Evolutionary conservation across 2,797 vertebrate genomes (phyloP).

Genomic region (Sciurus vulgaris): DNA sequence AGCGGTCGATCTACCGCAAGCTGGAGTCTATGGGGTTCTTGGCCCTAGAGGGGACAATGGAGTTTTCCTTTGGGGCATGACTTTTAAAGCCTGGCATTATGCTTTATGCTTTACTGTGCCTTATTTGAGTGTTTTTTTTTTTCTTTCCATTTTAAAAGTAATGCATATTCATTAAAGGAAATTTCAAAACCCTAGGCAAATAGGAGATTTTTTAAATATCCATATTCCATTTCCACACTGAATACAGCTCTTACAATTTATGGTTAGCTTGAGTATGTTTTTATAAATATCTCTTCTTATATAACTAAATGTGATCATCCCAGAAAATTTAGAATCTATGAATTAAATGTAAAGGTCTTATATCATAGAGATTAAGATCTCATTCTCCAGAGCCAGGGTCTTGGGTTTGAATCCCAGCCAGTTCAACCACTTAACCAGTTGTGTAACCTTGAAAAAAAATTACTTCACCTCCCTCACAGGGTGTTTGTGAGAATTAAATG

Average conservation of each 20-base stretch:
- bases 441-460: background rate
- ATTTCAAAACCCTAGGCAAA: slow-evolving; percentile 42
- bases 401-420: background rate
- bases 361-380: background rate
- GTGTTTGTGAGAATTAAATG: background rate
- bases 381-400: background rate
- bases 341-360: background rate
- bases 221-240: background rate
- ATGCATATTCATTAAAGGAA: slow-evolving; percentile 2
- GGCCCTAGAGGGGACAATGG: background rate
- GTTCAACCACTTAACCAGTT: background rate
- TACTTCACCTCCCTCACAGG: background rate
- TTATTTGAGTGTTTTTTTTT: background rate
- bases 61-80: background rate
- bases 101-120: background rate
- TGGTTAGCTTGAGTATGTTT: background rate
- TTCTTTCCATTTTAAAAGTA: slow-evolving; percentile 44
- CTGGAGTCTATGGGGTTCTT: background rate
- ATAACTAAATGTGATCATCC: background rate
- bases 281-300: slow-evolving; percentile 26
- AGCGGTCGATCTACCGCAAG: background rate
- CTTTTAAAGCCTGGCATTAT: background rate
- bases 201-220: background rate
- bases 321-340: background rate
- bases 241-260: background rate